A percentile compares a stretch with the other conserved stretches of the same genome.
phyloP scores from a whole-genome alignment of 1,140 invertebrate genomes.

The Eciton burchellii region DNA sequence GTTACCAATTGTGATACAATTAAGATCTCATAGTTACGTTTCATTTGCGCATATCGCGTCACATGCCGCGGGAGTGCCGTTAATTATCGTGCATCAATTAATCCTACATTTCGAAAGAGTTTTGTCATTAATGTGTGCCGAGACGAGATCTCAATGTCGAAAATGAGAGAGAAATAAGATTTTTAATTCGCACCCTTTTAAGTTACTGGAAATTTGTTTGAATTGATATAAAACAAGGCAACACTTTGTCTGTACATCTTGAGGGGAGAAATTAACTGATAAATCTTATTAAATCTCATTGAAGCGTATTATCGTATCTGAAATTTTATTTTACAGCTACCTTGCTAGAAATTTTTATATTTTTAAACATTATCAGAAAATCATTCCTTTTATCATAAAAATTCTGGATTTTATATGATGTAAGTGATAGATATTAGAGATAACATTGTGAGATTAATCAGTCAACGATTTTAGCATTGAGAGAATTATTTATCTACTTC shows the following conservation, averaged over 20 bases:
- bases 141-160: neutral
- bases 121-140: slow-evolving; percentile 42
- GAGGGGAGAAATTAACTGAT: slow-evolving; percentile 15
- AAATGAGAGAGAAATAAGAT: neutral
- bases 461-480: slow-evolving; percentile 2
- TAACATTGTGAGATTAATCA: neutral
- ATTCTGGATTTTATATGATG: neutral
- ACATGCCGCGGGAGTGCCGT: slow-evolving; percentile 22
- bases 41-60: slow-evolving; percentile 30
- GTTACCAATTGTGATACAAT: slow-evolving; percentile 23
- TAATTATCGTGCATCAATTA: slow-evolving; percentile 59
- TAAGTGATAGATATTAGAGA: neutral
- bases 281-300: no score
- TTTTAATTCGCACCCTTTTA: slow-evolving; percentile 24
- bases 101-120: slow-evolving; percentile 14
- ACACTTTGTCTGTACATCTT: neutral
- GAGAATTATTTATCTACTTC: neutral
- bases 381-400: neutral
- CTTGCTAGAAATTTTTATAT: neutral
- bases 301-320: neutral
- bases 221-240: slow-evolving; percentile 22
- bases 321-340: neutral
- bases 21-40: slow-evolving; percentile 17
- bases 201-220: slow-evolving; percentile 1
- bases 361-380: neutral